These are phyloP conservation scores for Amphipyra berbera DNA, from an alignment of 2,888 invertebrate genomes.

Conservation along the genomic window DNA sequence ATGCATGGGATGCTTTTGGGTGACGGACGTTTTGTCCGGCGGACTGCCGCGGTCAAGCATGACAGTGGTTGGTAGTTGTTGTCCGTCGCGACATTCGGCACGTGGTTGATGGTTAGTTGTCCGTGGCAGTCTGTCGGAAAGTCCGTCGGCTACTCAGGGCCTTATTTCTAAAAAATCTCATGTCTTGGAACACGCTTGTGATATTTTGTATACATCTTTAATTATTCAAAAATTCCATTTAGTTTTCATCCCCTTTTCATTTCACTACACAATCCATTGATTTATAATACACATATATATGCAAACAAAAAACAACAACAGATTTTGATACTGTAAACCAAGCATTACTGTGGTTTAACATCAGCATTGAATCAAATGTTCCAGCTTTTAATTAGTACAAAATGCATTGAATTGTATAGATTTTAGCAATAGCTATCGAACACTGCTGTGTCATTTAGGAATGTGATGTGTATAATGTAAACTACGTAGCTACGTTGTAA, in stretches of 20 bases:
- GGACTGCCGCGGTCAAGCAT: too few relatives aligned
- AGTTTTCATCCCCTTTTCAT: background rate
- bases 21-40: too few relatives aligned
- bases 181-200: too few relatives aligned
- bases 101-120: too few relatives aligned
- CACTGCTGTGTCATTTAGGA: background rate
- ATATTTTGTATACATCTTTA: too few relatives aligned
- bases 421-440: slow-evolving; percentile 27
- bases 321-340: slow-evolving; percentile 20
- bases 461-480: slow-evolving; percentile 2
- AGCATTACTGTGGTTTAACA: slow-evolving; percentile 35
- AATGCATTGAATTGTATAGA: slow-evolving; percentile 49
- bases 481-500: slow-evolving; percentile 12
- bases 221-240: background rate
- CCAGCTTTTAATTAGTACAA: slow-evolving; percentile 57
- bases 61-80: too few relatives aligned
- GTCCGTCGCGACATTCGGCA: too few relatives aligned
- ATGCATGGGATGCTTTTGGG: too few relatives aligned
- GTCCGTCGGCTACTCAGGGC: too few relatives aligned
- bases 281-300: slow-evolving; percentile 4
- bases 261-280: background rate
- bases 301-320: slow-evolving; percentile 15
- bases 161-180: too few relatives aligned
- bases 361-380: slow-evolving; percentile 57
- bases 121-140: too few relatives aligned